These are phyloP conservation scores for Trochalopteron elliotii DNA, from an alignment of 2,113 vertebrate genomes.

Conservation along the genomic window DNA sequence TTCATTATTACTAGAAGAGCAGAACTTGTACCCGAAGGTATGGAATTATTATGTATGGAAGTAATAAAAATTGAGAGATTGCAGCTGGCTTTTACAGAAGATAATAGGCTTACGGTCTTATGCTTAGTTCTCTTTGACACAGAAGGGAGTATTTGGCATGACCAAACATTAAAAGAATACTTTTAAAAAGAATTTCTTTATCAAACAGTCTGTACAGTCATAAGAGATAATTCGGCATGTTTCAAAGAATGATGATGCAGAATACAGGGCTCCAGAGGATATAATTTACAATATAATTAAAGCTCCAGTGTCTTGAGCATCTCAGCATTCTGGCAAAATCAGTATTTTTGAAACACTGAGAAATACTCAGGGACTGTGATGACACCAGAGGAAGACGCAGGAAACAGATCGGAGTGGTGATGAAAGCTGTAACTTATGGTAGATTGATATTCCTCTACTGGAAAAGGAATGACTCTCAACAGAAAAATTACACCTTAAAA, in stretches of 20 bases:
- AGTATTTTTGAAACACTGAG: slow-evolving; percentile 14
- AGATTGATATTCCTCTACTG: neutral
- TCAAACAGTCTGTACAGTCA: neutral
- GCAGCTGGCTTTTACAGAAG: neutral
- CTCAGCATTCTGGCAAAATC: neutral
- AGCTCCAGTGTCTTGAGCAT: neutral
- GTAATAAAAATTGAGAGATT: neutral
- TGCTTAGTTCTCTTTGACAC: neutral
- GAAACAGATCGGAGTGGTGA: slow-evolving; percentile 23
- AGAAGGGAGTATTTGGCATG: neutral
- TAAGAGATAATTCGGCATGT: neutral
- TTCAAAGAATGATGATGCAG: neutral
- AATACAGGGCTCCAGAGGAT: neutral
- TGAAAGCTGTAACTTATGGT: neutral
- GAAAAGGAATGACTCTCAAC: slow-evolving; percentile 6
- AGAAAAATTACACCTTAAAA: slow-evolving; percentile 36
- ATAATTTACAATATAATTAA: slow-evolving; percentile 32
- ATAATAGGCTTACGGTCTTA: neutral
- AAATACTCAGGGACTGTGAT: neutral
- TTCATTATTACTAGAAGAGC: neutral
- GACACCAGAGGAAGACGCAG: neutral
- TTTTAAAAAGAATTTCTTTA: neutral
- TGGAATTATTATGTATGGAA: neutral
- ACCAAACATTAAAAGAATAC: slow-evolving; percentile 16
- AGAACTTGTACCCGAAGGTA: neutral